phyloP scores from a whole-genome alignment of 2,797 vertebrate genomes.

The Notoglanidium macrostoma region DNA sequence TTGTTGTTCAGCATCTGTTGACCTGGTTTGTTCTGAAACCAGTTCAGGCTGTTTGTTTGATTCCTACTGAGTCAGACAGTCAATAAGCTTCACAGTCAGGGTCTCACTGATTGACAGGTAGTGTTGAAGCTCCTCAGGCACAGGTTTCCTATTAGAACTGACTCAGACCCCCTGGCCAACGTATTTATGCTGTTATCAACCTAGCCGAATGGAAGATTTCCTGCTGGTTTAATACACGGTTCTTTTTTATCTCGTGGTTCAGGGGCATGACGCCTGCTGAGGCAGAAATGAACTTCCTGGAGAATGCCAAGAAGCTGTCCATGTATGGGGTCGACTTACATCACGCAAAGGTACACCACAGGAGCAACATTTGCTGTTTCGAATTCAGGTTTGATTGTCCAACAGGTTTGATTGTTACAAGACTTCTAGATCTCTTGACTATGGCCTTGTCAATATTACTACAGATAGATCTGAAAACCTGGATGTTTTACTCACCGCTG shows the following conservation, averaged over 20 bases:
- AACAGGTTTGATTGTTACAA: neutral
- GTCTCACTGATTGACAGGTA: conserved; percentile 46
- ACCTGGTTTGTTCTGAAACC: conserved; percentile 36
- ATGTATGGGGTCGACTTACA: conserved; percentile 99
- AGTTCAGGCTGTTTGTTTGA: conserved; percentile 39
- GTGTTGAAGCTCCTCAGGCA: conserved; percentile 17
- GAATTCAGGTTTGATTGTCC: neutral
- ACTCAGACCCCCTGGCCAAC: conserved; percentile 18
- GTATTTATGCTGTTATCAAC: conserved; percentile 31
- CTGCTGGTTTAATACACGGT: conserved; percentile 29
- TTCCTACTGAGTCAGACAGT: conserved; percentile 45
- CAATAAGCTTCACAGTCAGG: conserved; percentile 46
- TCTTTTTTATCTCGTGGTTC: conserved; percentile 55
- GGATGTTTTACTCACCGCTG: neutral
- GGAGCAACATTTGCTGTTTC: neutral
- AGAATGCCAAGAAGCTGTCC: conserved; percentile 98
- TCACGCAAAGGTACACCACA: conserved; percentile 88
- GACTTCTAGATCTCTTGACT: neutral
- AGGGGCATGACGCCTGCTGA: conserved; percentile 98
- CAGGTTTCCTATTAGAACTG: neutral
- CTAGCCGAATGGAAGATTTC: neutral
- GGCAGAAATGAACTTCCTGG: conserved; percentile 97
- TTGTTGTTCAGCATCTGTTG: conserved; percentile 55
- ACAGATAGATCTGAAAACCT: neutral
- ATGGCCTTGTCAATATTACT: neutral